Evolutionary conservation across 23 tunicate species (phyloP), one percentile per base, ranked within the genome.

Genomic region (Oikopleura vanhoeffeni): DNA sequence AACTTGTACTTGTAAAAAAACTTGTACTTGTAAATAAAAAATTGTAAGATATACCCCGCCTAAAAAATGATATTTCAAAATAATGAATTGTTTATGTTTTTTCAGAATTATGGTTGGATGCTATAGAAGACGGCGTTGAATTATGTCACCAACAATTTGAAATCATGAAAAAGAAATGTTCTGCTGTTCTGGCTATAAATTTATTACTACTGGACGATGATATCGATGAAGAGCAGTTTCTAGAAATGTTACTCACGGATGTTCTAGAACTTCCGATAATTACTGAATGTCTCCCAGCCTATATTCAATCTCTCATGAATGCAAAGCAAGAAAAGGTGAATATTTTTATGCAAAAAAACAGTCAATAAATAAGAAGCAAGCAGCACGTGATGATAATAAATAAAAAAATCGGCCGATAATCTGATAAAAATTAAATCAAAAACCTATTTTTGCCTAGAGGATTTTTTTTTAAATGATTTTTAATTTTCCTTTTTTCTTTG

Each of bases 141-240:
- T 8, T 8, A 18, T 8, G 18, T 49, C 8, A 49, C 18, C 8
- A 49, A 49, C 60, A 49, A 18, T 49, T 49, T 18, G 60, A 49
- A 49, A 8, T 49, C 18, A 49, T 49, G 60, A 49, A 49, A 18
- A 49, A 49, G 18, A 49, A 18, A 49, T 49, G 60, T 18, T 86
- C 95, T 36, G 98, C 98, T 18, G 95, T 93, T 1, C 86, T 91
- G 0, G 98, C 98, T 13, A 90, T 93, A 41, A 93, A 93, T 89
- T 88, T 90, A 33, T 89, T 93, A 28, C 35, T 93, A 0, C 94
- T 89, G 24, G 93, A 85, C 33, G 91, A 86, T 38, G 98, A 93
- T 41, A 88, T 87, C 85, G n/a, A n/a, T n/a, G 95, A 93, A 67
- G 91, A 88, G 85, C 85, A 89, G 0, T 93, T 87, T 83, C 91